Evolutionary conservation across 2,113 vertebrate species (phyloP), one percentile per base, ranked within the genome.

Genomic region (Recurvirostra avosetta): DNA sequence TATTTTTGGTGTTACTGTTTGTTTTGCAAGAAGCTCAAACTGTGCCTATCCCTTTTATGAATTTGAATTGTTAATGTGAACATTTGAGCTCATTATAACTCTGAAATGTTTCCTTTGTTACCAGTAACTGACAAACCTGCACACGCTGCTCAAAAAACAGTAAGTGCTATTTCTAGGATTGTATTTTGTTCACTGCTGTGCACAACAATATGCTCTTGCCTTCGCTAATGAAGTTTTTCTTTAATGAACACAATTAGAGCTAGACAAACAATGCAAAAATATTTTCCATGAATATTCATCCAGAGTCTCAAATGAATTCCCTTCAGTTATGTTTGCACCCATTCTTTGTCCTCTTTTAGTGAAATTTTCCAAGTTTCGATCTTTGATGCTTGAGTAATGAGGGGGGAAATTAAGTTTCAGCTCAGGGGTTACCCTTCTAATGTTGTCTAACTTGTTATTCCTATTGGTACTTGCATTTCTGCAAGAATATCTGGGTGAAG

Each of bases 201-300:
- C 80, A 77, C 75, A 88, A 92, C 95, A 97, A 95, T 84, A 94
- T 94, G 94, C 81, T 92, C 49, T 70, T 94, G 73, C 82, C 53
- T 96, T 79, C 0, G 0, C 85, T 93, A 93, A 97, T 96, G 94
- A 94, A 92, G 86, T 77, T 96, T 95, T 94, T 73, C 87, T 97
- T 90, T 96, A 95, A 96, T 93, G 91, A 97, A 94, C 73, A 74
- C 95, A 94, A 96, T 97, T 96, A 97, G 81, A 90, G 91, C 70
- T 81, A 94, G 47, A 91, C 67, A 96, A 97, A 97, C 86, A 97
- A 91, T 92, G 92, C 70, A 86, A 85, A 94, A 97, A 94, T 88
- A 85, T 97, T 96, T 88, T 1, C 75, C 43, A 92, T 97, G 94
- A 94, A 89, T 96, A 96, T 97, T 97, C 91, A 96, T 90, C 32